These are phyloP conservation scores for Sinopyrophorus schimmeli DNA, from an alignment of 2,888 invertebrate genomes.

Conservation along the genomic window DNA sequence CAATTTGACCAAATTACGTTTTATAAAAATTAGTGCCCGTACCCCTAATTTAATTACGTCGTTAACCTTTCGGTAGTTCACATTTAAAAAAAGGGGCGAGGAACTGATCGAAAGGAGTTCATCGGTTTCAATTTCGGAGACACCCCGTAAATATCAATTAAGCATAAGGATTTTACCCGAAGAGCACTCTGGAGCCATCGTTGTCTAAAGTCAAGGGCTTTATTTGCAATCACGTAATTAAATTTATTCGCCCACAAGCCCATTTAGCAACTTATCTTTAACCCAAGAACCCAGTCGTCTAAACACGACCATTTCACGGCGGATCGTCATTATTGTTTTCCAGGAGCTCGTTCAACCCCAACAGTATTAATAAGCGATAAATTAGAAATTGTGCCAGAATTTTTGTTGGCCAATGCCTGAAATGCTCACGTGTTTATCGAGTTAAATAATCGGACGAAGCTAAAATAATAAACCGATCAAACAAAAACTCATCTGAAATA, in stretches of 20 bases:
- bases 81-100: too few species aligned
- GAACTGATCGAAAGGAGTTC: too few species aligned
- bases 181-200: too few species aligned
- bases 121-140: too few species aligned
- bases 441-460: background rate
- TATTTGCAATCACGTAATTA: slow-evolving; percentile 14
- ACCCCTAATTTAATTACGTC: too few species aligned
- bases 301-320: background rate
- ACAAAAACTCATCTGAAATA: slow-evolving; percentile 12
- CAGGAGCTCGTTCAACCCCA: background rate
- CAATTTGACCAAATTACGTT: too few species aligned
- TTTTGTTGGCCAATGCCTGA: slow-evolving; percentile 5
- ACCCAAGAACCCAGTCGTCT: background rate
- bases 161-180: too few species aligned
- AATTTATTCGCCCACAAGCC: slow-evolving; percentile 11
- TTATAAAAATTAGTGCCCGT: too few species aligned
- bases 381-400: background rate
- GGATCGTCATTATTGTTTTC: slow-evolving; percentile 2
- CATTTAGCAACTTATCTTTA: slow-evolving; percentile 8
- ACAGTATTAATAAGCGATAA: too few species aligned
- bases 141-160: too few species aligned
- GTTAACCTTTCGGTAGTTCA: too few species aligned
- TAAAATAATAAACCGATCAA: slow-evolving; percentile 12
- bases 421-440: slow-evolving; percentile 3
- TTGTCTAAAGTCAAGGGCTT: slow-evolving; percentile 11